These are phyloP conservation scores for Morpho achilles DNA, from an alignment of 2,888 invertebrate genomes.

Conservation along the genomic window DNA sequence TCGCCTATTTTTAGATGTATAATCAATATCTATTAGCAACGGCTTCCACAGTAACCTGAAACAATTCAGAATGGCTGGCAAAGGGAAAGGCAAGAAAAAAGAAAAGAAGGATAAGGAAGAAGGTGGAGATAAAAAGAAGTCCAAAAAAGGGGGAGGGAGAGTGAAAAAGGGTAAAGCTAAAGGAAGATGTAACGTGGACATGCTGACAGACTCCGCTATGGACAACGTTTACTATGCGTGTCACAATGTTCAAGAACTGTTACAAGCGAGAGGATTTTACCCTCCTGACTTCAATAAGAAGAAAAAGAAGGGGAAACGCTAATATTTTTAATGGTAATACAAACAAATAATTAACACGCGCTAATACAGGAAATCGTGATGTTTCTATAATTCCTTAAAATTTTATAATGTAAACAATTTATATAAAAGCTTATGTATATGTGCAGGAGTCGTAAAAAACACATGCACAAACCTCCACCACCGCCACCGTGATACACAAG, in stretches of 20 bases:
- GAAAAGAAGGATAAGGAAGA: conserved; percentile 74
- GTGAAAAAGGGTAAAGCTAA: conserved; percentile 78
- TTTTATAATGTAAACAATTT: no score
- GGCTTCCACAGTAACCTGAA: conserved; percentile 4
- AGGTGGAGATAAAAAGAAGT: conserved; percentile 66
- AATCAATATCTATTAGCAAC: conserved; percentile 32
- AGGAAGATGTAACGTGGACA: conserved; percentile 87
- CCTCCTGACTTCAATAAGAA: conserved; percentile 94
- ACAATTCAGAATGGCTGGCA: conserved; percentile 46
- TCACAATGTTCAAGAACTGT: conserved; percentile 93
- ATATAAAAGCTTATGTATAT: no score
- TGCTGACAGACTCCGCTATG: conserved; percentile 94
- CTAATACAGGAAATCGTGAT: no score
- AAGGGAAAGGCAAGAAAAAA: conserved; percentile 69
- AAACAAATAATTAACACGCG: no score
- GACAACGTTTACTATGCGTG: conserved; percentile 96
- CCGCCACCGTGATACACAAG: no score
- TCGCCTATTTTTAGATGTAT: conserved; percentile 12
- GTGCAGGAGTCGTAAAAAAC: no score
- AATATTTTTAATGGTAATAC: conserved; percentile 12
- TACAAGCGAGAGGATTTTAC: conserved; percentile 91
- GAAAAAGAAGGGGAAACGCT: conserved; percentile 88
- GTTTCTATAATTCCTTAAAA: no score
- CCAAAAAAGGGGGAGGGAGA: conserved; percentile 65
- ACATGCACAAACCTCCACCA: no score